Evolutionary conservation across 2,888 invertebrate species (phyloP), one percentile per base, ranked within the genome.

Genomic region (Beris morrisii): DNA sequence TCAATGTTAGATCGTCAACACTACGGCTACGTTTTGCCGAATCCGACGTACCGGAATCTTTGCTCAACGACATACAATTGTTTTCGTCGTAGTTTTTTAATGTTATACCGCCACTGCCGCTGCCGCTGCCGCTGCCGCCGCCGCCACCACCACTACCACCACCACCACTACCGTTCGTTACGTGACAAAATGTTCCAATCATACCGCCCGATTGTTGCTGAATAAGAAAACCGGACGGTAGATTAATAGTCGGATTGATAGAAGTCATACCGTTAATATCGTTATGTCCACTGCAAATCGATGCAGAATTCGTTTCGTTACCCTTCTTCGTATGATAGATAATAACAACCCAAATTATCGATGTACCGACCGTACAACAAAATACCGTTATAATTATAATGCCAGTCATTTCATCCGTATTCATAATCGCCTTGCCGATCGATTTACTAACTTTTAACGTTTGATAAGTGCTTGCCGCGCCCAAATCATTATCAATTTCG

Each of bases 311-410:
- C 15, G 46, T 48, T 15, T 61, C 58, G 50, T 32, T 82, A 43
- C 87, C 85, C 79, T 89, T 88, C 69, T 92, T 84, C 4, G 93
- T 92, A 76, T 92, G 90, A 79, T 93, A 93, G 74, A 94, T 93
- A 70, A 95, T 92, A 65, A 93, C 88, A 57, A 95, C 93, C 95
- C 95, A 95, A 63, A 94, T 87, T 13, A 93, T 85, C 1, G 94
- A 93, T 6, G 95, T 95, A n/a, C 90, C 89, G 13, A 96, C 92
- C 63, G 95, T 91, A 81, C 95, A 93, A 79, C 93, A 92, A 48
- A 94, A 92, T 0, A 93, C 90, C 4, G 93, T 92, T 72, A 96
- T 93, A 75, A 95, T 88, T 72, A 95, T 90, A 70, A 95, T 89
- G 64, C 94, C 93, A 67, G 92, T 86, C 82, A 92, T 91, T 73